Conservation (phyloP, 2,113 vertebrate genomes). For the Megaceryle torquata region DNA sequence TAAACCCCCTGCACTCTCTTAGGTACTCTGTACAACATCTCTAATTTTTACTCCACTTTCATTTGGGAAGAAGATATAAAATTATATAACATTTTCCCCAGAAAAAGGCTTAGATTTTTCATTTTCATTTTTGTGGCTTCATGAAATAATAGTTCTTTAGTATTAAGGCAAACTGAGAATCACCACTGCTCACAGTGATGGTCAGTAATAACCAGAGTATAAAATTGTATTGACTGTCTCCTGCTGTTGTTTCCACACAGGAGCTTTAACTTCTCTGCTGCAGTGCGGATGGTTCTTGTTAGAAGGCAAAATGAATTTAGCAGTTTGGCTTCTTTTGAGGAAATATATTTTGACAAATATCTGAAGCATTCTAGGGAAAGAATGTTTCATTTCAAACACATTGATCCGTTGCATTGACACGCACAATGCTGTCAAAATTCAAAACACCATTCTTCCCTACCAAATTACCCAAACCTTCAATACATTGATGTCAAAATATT, state of each 20-base stretch:
- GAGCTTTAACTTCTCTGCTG: slow-evolving; percentile 28
- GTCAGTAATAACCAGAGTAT: slow-evolving; percentile 16
- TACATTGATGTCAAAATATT: neutral
- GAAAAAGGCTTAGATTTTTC: neutral
- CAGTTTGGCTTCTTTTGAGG: slow-evolving; percentile 50
- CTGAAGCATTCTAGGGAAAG: slow-evolving; percentile 25
- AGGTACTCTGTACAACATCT: neutral
- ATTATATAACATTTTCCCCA: neutral
- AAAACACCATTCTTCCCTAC: neutral
- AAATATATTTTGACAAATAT: slow-evolving; percentile 53
- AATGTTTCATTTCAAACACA: slow-evolving; percentile 36
- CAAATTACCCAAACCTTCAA: neutral
- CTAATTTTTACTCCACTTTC: neutral
- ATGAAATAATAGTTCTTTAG: neutral
- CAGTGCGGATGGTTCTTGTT: slow-evolving; percentile 2
- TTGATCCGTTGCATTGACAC: slow-evolving; percentile 31
- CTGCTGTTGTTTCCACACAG: slow-evolving; percentile 19
- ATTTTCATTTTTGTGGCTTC: neutral
- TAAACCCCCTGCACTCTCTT: neutral
- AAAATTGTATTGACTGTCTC: slow-evolving; percentile 14
- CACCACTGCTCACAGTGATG: neutral
- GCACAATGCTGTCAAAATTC: slow-evolving; percentile 18
- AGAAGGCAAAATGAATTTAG: slow-evolving; percentile 57
- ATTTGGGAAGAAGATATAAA: neutral
- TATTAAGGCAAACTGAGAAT: neutral